A percentile compares a stretch with the other conserved stretches of the same genome.
phyloP scores from a whole-genome alignment of 37 sponge, comb jelly and placozoan genomes.

The Spongilla lacustris region DNA sequence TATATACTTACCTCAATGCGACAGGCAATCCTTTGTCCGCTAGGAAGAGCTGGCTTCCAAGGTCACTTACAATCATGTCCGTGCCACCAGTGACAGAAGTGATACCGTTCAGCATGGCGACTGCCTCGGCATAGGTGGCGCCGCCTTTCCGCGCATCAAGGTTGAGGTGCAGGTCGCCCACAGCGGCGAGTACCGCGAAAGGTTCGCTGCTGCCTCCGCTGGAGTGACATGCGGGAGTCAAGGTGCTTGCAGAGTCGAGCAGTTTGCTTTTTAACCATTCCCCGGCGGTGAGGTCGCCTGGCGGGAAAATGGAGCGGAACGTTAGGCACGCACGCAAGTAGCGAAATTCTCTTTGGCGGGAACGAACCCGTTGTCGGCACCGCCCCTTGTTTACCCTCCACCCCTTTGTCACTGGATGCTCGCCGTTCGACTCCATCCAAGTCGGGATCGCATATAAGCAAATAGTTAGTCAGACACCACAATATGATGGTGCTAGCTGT shows the following conservation, averaged over 20 bases:
- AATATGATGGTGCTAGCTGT: not conserved
- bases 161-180: constrained; percentile 24
- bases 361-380: not conserved
- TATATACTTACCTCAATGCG: not conserved
- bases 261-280: not conserved
- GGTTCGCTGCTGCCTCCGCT: not conserved
- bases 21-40: not conserved
- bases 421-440: not conserved
- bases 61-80: constrained; percentile 11
- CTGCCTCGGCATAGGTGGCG: not conserved
- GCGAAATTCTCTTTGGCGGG: not conserved
- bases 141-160: not conserved
- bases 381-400: constrained; percentile 1
- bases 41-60: not conserved
- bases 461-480: not conserved
- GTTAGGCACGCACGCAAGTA: not conserved
- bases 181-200: constrained; percentile 12
- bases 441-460: constrained; percentile 10
- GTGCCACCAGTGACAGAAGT: not conserved
- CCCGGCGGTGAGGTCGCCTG: not conserved
- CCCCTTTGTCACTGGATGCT: constrained; percentile 11
- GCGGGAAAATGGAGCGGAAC: not conserved
- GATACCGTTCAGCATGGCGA: not conserved
- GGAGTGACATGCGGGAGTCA: not conserved
- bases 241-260: not conserved